Evolutionary conservation across 2,888 invertebrate species (phyloP), one percentile per base, ranked within the genome.

Genomic region (Galeopsomyia nigrocyanea): DNA sequence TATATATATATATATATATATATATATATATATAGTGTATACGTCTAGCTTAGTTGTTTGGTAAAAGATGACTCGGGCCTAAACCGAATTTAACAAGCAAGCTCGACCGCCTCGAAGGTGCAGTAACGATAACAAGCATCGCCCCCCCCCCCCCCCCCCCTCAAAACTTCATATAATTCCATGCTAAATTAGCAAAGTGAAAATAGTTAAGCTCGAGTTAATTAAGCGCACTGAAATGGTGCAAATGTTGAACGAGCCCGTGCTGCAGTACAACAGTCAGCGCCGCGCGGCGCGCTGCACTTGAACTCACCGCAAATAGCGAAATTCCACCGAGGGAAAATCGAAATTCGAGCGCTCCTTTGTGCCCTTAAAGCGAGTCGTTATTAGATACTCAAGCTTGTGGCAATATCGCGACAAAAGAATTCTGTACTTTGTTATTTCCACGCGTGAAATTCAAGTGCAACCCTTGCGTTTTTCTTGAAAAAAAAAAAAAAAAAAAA

Each of bases 261-360:
- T n/a, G n/a, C 21, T 26, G 39, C 39, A 39, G 39, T 39, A 39
- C 39, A 39, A 10, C 9, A 39, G 19, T 63, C 21, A 1, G 50
- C 14, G 21, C n/a, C 5, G 26, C 26, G 26, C 26, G 26, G 2
- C 19, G 2, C 19, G 9, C 7, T 9, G 26, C 39, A 21, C n/a
- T 9, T 26, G 51, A 60, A 68, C 39, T 39, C 39, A 49, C 56
- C 39, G 39, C 46, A 9, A 26, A n/a, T 31, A 6, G 50, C 26
- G 66, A 68, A 68, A 61, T 68, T 61, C 53, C 17, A 39, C 39
- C 26, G 26, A 39, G n/a, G 39, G 16, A 62, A 46, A 71, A 67
- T 57, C 19, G 21, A 6, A 39, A 55, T 63, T 56, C 26, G 16
- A 3, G 16, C 62, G 31, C 26, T 50, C 46, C 50, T 49, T 55